Conservation (phyloP, 2,888 invertebrate genomes). For the Drosophila kanekoi region DNA sequence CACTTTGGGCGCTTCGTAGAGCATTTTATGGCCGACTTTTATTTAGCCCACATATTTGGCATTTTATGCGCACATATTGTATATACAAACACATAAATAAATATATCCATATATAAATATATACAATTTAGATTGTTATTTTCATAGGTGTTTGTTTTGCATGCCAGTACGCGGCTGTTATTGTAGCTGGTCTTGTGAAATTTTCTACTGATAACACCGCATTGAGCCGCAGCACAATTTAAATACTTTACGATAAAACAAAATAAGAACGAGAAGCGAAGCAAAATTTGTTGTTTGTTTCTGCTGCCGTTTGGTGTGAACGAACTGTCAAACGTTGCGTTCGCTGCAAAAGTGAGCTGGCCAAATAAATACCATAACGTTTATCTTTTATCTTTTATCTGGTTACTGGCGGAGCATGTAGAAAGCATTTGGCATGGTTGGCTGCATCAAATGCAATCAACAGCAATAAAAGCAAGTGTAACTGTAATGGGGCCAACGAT, state of each 20-base stretch:
- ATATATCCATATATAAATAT: not conserved
- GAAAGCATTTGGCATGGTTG: slow-evolving; percentile 30
- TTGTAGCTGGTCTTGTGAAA: slow-evolving; percentile 59
- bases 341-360: slow-evolving; percentile 59
- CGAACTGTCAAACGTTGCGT: slow-evolving; percentile 67
- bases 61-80: not conserved
- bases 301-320: slow-evolving; percentile 64
- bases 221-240: slow-evolving; percentile 56
- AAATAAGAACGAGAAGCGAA: slow-evolving; percentile 9
- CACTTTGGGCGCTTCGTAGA: slow-evolving; percentile 5
- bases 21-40: slow-evolving; percentile 43
- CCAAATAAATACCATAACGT: slow-evolving; percentile 57
- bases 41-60: slow-evolving; percentile 10
- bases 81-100: not conserved
- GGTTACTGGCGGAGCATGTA: slow-evolving; percentile 3
- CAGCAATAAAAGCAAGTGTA: slow-evolving; percentile 6
- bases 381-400: slow-evolving; percentile 38
- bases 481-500: slow-evolving; percentile 11
- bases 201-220: slow-evolving; percentile 64
- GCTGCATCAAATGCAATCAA: slow-evolving; percentile 38
- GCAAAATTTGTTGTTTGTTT: slow-evolving; percentile 42
- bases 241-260: slow-evolving; percentile 68
- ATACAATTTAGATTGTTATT: slow-evolving; percentile 58
- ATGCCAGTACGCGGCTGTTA: slow-evolving; percentile 22
- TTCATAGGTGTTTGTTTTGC: slow-evolving; percentile 64